Percentiles rank a stretch among this genome's conserved stretches.
Conservation (phyloP, 2,113 vertebrate genomes). For the Lasiurus borealis region DNA sequence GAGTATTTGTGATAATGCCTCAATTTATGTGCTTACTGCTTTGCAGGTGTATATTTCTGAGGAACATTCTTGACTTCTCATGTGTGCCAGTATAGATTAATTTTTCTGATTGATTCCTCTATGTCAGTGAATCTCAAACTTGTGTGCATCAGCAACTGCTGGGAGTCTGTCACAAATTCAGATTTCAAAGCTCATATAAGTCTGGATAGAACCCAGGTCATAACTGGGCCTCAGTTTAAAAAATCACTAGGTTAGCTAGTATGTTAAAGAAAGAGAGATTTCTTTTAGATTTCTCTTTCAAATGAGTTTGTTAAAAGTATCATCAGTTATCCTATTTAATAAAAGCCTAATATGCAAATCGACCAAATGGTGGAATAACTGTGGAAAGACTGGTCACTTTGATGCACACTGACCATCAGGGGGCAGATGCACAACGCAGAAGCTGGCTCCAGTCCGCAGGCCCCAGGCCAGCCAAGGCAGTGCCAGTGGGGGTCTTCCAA, state of each 20-base stretch:
- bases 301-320: neutral
- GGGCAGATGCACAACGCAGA: no score
- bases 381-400: no score
- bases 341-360: no score
- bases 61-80: neutral
- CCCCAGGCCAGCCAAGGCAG: no score
- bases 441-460: no score
- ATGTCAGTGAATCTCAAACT: neutral
- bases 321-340: neutral
- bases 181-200: neutral
- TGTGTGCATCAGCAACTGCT: neutral
- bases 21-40: neutral
- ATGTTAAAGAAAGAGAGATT: conserved; percentile 12
- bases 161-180: neutral
- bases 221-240: neutral
- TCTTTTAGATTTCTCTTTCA: neutral
- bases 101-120: neutral
- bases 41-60: neutral
- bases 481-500: no score
- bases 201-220: neutral
- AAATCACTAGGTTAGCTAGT: neutral
- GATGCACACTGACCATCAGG: no score
- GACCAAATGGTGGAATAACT: no score
- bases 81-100: neutral
- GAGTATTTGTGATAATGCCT: neutral